Conservation (phyloP, 2,888 invertebrate species). For the Leucania comma region DNA sequence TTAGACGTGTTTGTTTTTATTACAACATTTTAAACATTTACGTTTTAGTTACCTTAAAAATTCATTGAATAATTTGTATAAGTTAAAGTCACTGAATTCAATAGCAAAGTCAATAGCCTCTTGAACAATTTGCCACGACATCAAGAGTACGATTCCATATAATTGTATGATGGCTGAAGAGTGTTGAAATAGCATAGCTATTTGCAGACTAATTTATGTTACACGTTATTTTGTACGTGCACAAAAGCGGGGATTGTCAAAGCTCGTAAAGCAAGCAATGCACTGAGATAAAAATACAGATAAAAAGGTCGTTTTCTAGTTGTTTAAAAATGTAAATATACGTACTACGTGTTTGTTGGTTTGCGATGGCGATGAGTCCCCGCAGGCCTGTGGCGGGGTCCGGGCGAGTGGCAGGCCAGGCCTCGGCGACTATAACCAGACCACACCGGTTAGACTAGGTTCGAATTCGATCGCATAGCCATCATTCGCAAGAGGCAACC, state of each 20-base stretch:
- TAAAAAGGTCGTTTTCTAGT: background rate
- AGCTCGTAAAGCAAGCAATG: constrained; percentile 1
- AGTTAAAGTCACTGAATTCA: constrained; percentile 29
- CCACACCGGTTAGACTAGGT: constrained; percentile 69
- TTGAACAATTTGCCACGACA: constrained; percentile 34
- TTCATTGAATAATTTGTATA: constrained; percentile 12
- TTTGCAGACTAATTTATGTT: constrained; percentile 26
- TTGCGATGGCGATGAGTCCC: constrained; percentile 72
- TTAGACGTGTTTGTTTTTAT: background rate
- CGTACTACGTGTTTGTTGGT: constrained; percentile 85
- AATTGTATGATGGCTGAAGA: constrained; percentile 13
- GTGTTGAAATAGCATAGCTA: constrained; percentile 18
- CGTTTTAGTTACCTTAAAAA: constrained; percentile 5
- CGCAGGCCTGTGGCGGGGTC: constrained; percentile 79
- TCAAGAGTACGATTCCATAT: constrained; percentile 22
- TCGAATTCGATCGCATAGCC: constrained; percentile 66
- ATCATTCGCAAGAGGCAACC: constrained; percentile 62
- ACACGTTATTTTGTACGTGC: constrained; percentile 11
- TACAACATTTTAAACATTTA: constrained; percentile 4
- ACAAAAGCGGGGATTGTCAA: background rate
- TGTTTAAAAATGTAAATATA: constrained; percentile 62
- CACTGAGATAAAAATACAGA: constrained; percentile 2
- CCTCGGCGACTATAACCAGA: constrained; percentile 86
- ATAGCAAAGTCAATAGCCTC: constrained; percentile 48
- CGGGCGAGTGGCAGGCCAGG: constrained; percentile 85